Conservation (phyloP, 2,888 invertebrate species). For the Salpingus planirostris region DNA sequence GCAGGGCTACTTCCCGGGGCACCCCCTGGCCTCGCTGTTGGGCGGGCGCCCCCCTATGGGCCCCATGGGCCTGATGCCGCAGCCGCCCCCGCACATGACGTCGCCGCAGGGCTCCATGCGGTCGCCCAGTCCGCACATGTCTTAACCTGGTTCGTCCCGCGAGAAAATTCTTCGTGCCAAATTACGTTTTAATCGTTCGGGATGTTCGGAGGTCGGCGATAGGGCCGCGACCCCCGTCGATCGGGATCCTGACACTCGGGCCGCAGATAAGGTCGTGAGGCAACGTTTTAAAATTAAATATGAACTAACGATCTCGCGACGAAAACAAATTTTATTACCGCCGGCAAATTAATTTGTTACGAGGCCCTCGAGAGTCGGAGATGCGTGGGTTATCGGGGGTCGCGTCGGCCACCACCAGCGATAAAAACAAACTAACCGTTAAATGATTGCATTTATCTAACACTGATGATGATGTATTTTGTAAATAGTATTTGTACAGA, state of each 20-base stretch:
- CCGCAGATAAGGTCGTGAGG: neutral
- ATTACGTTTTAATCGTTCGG: too few relatives aligned
- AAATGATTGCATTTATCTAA: constrained; percentile 16
- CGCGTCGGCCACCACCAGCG: constrained; percentile 13
- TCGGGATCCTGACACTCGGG: too few relatives aligned
- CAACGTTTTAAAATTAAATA: constrained; percentile 6
- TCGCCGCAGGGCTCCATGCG: constrained; percentile 36
- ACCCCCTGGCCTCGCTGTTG: constrained; percentile 47
- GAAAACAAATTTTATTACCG: constrained; percentile 9
- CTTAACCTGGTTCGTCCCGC: too few relatives aligned
- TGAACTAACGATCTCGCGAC: constrained; percentile 8
- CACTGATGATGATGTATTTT: too few relatives aligned
- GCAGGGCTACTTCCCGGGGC: constrained; percentile 56
- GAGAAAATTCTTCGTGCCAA: constrained; percentile 2
- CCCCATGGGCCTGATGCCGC: constrained; percentile 41
- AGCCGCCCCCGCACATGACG: constrained; percentile 44
- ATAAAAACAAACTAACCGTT: constrained; percentile 19
- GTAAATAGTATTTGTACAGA: constrained; percentile 18
- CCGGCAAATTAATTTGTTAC: constrained; percentile 12
- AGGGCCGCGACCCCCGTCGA: too few relatives aligned
- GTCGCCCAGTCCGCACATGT: constrained; percentile 39
- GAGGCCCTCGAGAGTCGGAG: too few relatives aligned
- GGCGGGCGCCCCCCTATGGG: constrained; percentile 42
- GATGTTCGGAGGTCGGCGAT: too few relatives aligned
- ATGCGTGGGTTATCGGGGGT: too few relatives aligned